A percentile compares a stretch with the other conserved stretches of the same genome.
Evolutionary conservation across 2,113 vertebrate genomes (phyloP).

Genomic region (Oreocharis arfaki): DNA sequence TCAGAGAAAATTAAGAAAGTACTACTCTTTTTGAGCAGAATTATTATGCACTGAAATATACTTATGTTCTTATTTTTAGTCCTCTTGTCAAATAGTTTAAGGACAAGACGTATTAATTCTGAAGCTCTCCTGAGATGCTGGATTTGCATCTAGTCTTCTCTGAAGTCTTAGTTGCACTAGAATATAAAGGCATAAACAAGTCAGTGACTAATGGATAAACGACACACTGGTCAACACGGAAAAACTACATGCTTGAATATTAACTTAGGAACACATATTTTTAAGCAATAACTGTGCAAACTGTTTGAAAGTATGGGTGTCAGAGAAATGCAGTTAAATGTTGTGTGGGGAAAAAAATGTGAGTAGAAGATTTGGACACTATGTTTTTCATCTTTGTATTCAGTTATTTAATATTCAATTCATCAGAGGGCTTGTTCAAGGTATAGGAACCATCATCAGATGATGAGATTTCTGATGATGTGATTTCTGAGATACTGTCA

Average conservation of each 20-base stretch:
- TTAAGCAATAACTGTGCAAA: background rate
- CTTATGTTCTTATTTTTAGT: background rate
- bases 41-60: background rate
- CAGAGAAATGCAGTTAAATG: background rate
- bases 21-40: background rate
- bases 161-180: background rate
- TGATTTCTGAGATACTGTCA: slow-evolving; percentile 2
- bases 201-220: background rate
- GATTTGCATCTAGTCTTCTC: background rate
- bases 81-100: background rate
- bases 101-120: background rate
- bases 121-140: background rate
- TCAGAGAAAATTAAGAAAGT: background rate
- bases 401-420: background rate
- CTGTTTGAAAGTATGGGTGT: background rate
- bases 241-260: background rate
- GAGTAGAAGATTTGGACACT: background rate
- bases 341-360: background rate
- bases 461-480: background rate
- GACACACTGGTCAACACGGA: background rate
- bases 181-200: background rate
- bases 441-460: background rate
- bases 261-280: background rate
- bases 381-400: background rate
- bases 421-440: background rate